phyloP scores from a whole-genome alignment of 2,888 invertebrate species.

The Eristalis tenax region DNA sequence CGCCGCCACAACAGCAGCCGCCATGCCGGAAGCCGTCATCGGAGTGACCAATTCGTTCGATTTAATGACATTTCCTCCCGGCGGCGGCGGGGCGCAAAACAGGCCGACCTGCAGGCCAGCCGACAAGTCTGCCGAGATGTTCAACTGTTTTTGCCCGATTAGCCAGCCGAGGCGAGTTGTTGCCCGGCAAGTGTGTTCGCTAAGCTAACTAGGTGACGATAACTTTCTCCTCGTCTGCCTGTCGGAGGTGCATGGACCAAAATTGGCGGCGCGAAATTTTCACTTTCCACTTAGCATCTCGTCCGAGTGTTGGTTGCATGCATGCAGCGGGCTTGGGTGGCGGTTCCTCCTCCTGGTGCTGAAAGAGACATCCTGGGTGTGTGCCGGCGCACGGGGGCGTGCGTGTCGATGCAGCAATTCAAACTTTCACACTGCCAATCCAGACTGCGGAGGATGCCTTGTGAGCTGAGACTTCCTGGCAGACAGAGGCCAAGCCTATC shows the following conservation, averaged over 20 bases:
- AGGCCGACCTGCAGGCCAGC: neutral
- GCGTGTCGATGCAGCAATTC: conserved; percentile 20
- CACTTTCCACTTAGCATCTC: conserved; percentile 39
- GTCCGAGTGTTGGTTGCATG: conserved; percentile 3
- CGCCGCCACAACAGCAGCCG: neutral
- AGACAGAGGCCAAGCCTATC: neutral
- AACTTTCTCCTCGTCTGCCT: conserved; percentile 47
- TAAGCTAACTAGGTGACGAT: conserved; percentile 56
- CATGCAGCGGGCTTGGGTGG: neutral
- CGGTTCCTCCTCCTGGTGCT: neutral
- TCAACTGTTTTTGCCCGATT: conserved; percentile 32
- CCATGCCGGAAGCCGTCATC: conserved; percentile 41
- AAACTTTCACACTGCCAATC: conserved; percentile 21
- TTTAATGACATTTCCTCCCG: conserved; percentile 22
- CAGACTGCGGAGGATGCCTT: neutral
- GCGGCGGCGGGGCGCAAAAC: neutral
- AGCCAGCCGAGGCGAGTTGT: conserved; percentile 30
- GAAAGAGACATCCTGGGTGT: neutral
- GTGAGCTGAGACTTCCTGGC: neutral
- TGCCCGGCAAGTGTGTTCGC: conserved; percentile 41
- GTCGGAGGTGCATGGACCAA: conserved; percentile 10
- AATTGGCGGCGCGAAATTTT: conserved; percentile 45
- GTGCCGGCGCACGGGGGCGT: neutral
- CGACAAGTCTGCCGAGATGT: neutral
- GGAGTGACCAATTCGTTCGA: conserved; percentile 20